phyloP scores from a whole-genome alignment of 2,797 vertebrate species.

The Phataginus tricuspis region DNA sequence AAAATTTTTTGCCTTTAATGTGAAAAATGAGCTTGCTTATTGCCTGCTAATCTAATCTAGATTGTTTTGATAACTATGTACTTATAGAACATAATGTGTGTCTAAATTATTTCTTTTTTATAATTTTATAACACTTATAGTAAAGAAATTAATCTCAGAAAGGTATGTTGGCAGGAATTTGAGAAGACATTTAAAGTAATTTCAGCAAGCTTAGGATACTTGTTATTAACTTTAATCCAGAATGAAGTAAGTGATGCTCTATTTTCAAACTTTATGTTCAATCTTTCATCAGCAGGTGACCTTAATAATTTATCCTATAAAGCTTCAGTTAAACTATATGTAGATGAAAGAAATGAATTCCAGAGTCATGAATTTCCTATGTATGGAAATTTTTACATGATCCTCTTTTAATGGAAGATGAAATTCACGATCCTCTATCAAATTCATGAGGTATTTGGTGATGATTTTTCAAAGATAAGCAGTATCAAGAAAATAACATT shows the following conservation, averaged over 20 bases:
- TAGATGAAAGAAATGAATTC: not conserved
- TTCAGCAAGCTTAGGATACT: not conserved
- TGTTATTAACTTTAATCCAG: not conserved
- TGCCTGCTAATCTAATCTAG: not conserved
- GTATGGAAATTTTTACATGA: not conserved
- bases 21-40: not conserved
- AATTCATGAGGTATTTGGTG: not conserved
- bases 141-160: not conserved
- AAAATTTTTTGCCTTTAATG: not conserved
- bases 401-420: not conserved
- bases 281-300: not conserved
- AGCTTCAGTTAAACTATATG: not conserved
- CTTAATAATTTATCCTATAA: not conserved
- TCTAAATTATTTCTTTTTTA: not conserved
- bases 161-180: not conserved
- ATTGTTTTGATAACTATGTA: not conserved
- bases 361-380: not conserved
- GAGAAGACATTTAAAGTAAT: not conserved
- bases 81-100: not conserved
- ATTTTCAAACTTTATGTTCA: not conserved
- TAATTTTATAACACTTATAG: not conserved
- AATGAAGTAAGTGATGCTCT: not conserved
- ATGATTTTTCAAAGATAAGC: not conserved
- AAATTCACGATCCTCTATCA: not conserved
- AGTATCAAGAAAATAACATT: not conserved